Evolutionary conservation across 2,888 invertebrate species (phyloP), one percentile per base, ranked within the genome.

Genomic region (Eupithecia subfuscata): DNA sequence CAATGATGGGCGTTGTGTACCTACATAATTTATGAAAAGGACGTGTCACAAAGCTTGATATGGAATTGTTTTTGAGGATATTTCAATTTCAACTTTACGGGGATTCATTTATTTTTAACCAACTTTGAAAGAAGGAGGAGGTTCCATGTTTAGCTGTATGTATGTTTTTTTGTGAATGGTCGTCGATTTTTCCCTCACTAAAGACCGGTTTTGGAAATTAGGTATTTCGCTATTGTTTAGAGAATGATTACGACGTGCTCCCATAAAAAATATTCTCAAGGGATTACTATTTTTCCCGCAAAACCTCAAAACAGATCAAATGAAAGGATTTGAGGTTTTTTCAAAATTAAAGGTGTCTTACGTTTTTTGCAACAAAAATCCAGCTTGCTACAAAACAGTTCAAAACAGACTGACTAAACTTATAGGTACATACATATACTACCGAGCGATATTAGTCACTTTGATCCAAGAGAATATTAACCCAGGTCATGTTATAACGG

Each of bases 1-100:
- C 83, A 82, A 85, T 83, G 82, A 86, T 82, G 74, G 73, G 77
- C 76, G 73, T 81, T 82, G 78, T 83, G 81, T 78, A 79, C 40
- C 11, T 71, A 43, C 68, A 74, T 71, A 74, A 74, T 76, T 69
- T 65, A 73, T 76, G 34, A 73, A 70, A 74, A 64, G 52, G 52
- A 52, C 48, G 75, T 30, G 71, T 40, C 43, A 40, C 40, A 67
- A 67, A 67, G 43, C 43, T 43, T 43, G 40, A 68, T 45, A 43
- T 68, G 22, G 43, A 22, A 68, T 22, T 68, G n/a, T 43, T 40
- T 68, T 68, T 68, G 25, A 34, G 67, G 40, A n/a, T 25, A 68
- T 68, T 45, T 68, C 43, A 22, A 43, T 68, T 22, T 43, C 5
- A 14, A 68, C 43, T 25, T 7, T 18, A 8, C 56, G 16, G 0